Conservation (phyloP, 2,888 invertebrate genomes). For the Amphimallon solstitiale region DNA sequence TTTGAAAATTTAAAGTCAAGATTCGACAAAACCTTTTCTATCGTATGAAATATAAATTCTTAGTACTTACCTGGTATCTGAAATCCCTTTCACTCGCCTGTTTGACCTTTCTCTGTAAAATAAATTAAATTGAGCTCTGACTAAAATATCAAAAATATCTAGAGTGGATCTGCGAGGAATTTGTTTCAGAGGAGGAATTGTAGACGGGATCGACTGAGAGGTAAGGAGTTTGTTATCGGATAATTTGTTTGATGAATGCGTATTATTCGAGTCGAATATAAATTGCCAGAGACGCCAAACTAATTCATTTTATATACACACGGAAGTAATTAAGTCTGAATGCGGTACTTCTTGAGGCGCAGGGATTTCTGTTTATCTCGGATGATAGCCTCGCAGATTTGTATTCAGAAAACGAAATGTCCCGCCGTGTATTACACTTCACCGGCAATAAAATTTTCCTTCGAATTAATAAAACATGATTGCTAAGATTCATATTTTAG, state of each 20-base stretch:
- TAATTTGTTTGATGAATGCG: slow-evolving; percentile 20
- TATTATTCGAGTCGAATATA: slow-evolving; percentile 6
- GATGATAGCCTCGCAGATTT: neutral
- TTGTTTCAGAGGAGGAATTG: slow-evolving; percentile 2
- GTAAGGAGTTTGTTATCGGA: slow-evolving; percentile 10
- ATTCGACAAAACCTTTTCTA: neutral
- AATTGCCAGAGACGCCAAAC: slow-evolving; percentile 1
- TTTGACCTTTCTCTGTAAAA: slow-evolving; percentile 87
- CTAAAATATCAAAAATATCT: slow-evolving; percentile 9
- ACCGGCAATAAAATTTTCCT: too few species aligned
- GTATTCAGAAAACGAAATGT: neutral
- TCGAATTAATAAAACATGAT: too few species aligned
- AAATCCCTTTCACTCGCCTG: slow-evolving; percentile 94
- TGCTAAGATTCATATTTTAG: too few species aligned
- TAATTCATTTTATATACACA: slow-evolving; percentile 6
- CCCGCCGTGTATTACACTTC: too few species aligned
- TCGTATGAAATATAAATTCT: neutral
- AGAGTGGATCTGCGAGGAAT: neutral
- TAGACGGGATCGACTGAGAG: neutral
- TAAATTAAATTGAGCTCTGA: slow-evolving; percentile 27
- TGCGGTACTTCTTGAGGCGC: neutral
- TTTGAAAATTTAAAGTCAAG: neutral
- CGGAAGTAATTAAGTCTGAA: slow-evolving; percentile 10
- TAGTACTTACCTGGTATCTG: slow-evolving; percentile 81
- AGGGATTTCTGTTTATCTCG: neutral